These are phyloP conservation scores for Polyergus mexicanus DNA, from an alignment of 1,140 invertebrate species.

Conservation along the genomic window DNA sequence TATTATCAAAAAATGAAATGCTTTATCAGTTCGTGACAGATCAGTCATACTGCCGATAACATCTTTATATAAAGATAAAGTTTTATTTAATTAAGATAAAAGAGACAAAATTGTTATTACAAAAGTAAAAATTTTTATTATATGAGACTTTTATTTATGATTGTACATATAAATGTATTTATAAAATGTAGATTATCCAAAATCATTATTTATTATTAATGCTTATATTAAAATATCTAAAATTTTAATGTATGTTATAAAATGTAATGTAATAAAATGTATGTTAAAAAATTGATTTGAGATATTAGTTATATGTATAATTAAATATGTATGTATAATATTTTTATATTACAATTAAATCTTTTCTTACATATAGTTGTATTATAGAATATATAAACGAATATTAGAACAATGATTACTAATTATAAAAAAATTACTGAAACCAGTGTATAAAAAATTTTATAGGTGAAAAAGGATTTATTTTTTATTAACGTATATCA, in stretches of 20 bases:
- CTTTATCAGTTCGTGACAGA: slow-evolving; percentile 38
- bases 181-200: not conserved
- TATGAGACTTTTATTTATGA: not conserved
- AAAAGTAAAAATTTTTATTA: not conserved
- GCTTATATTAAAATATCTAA: not conserved
- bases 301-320: not conserved
- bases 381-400: not conserved
- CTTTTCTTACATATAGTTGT: not conserved
- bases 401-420: not conserved
- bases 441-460: not conserved
- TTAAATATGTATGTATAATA: not conserved
- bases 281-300: not conserved
- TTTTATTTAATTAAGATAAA: slow-evolving; percentile 8
- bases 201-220: not conserved
- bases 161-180: not conserved
- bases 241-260: not conserved
- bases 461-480: not conserved
- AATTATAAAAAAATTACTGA: not conserved
- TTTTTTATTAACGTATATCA: not conserved
- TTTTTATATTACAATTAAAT: not conserved
- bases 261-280: slow-evolving; percentile 5
- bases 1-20: slow-evolving; percentile 24
- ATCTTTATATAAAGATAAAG: slow-evolving; percentile 9
- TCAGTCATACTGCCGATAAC: not conserved
- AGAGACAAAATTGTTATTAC: not conserved